Evolutionary conservation across 1,140 invertebrate genomes (phyloP), one percentile per base, ranked within the genome.

Genomic region (Aporrectodea caliginosa): DNA sequence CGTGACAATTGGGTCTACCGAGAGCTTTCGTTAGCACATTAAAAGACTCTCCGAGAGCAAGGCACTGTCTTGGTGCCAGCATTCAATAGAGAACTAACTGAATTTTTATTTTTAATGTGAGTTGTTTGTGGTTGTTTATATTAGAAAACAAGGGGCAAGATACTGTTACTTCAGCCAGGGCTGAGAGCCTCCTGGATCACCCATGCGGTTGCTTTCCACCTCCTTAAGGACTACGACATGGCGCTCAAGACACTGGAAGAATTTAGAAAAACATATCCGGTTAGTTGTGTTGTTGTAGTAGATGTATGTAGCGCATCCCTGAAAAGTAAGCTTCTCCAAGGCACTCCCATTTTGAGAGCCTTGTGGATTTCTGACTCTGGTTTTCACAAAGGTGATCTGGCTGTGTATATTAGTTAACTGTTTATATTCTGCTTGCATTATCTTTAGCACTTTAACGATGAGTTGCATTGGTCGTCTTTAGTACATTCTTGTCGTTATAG

Each of bases 181-280:
- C 97, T 99, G 88, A 91, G 97, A 87, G 95, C 95, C 69, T 98
- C 97, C 69, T 99, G 98, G 98, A 98, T 99, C 86, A 97, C 97
- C 31, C 99, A 98, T 90, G 97, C 97, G 16, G 98, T 98, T 93
- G 95, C 97, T 77, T 98, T 98, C 90, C 97, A 99, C 90, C 90
- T 99, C 58, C 89, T 99, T 69, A 93, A 94, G 83, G 97, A 99
- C 85, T 97, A 96, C 89, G 95, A 97, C 86, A 98, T 95, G 92
- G 96, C 97, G 43, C 91, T 98, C 73, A 96, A 93, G 89, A 98
- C 99, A 86, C 90, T 99, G 81, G 95, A 98, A 85, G 95, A 97
- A 71, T 99, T 98, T 89, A 89, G 93, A 80, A 94, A 94, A 89
- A 94, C 93, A 80, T 92, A 93, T 84, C 86, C 88, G 90, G 92